Evolutionary conservation across 37 sponge, comb jelly and placozoan genomes (phyloP).

Genomic region (Diacarnus erythraeanus): DNA sequence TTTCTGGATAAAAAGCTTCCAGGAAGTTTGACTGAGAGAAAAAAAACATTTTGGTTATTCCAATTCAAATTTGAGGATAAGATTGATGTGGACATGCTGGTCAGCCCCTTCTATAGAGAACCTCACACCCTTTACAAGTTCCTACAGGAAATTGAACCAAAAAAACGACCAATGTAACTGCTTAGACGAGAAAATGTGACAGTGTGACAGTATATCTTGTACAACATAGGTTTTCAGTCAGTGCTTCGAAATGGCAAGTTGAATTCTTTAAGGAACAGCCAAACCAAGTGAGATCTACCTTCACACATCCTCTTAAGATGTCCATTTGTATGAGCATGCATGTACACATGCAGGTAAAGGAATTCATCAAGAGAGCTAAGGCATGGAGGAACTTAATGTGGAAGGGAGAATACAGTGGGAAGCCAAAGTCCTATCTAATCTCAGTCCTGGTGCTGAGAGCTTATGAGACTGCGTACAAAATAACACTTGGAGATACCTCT

Average conservation of each 20-base stretch:
- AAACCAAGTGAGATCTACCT: conserved; percentile 12
- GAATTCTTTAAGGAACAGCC: conserved; percentile 36
- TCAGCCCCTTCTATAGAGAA: conserved; percentile 50
- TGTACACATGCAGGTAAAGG: conserved; percentile 12
- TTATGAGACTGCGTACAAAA: conserved; percentile 12
- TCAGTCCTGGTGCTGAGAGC: conserved; percentile 31
- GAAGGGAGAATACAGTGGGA: background rate
- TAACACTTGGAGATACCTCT: background rate
- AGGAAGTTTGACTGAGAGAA: background rate
- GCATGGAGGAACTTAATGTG: conserved; percentile 57
- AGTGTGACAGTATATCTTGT: background rate
- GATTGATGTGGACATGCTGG: conserved; percentile 49
- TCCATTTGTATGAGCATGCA: too few relatives aligned
- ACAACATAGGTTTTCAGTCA: conserved; percentile 29
- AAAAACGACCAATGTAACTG: background rate
- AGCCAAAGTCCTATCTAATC: conserved; percentile 46
- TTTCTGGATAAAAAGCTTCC: background rate
- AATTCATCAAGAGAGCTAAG: conserved; percentile 66
- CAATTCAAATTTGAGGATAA: conserved; percentile 19
- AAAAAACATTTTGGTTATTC: background rate
- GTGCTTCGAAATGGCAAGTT: conserved; percentile 53
- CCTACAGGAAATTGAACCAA: background rate
- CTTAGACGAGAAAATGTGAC: background rate
- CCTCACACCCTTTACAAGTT: conserved; percentile 22
- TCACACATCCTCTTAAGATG: background rate